Conservation (phyloP, 53 echinoderm and acorn worm genomes). For the Mesocentrotus franciscanus region DNA sequence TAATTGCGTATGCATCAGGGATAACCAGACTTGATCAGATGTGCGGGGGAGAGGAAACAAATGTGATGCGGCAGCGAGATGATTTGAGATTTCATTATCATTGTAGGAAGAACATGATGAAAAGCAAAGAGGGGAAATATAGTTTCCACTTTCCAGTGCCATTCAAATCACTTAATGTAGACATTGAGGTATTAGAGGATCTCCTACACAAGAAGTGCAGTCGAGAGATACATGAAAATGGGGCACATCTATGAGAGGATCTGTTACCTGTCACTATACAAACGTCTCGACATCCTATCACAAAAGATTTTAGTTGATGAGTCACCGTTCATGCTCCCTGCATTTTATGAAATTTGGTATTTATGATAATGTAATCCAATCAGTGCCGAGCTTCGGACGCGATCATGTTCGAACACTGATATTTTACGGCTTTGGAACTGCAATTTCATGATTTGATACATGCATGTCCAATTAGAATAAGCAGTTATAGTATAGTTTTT, state of each 20-base stretch:
- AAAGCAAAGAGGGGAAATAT: too few relatives aligned
- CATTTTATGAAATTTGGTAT: background rate
- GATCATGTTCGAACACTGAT: background rate
- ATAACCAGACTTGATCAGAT: background rate
- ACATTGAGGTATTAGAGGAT: background rate
- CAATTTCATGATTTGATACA: background rate
- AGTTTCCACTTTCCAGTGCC: too few relatives aligned
- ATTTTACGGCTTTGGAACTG: background rate
- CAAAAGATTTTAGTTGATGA: background rate
- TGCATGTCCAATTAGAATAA: background rate
- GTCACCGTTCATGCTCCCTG: background rate
- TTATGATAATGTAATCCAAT: conserved; percentile 19
- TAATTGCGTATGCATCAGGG: background rate
- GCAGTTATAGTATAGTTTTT: background rate
- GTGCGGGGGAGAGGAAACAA: background rate
- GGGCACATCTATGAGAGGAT: background rate
- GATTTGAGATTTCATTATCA: background rate
- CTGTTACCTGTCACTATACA: background rate
- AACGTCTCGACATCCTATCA: background rate
- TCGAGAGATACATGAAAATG: background rate
- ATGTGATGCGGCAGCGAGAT: background rate
- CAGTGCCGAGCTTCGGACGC: background rate
- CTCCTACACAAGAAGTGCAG: background rate
- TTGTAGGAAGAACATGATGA: background rate
- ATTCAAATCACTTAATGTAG: background rate